phyloP scores from a whole-genome alignment of 2,888 invertebrate genomes.

The Eupithecia tripunctaria region DNA sequence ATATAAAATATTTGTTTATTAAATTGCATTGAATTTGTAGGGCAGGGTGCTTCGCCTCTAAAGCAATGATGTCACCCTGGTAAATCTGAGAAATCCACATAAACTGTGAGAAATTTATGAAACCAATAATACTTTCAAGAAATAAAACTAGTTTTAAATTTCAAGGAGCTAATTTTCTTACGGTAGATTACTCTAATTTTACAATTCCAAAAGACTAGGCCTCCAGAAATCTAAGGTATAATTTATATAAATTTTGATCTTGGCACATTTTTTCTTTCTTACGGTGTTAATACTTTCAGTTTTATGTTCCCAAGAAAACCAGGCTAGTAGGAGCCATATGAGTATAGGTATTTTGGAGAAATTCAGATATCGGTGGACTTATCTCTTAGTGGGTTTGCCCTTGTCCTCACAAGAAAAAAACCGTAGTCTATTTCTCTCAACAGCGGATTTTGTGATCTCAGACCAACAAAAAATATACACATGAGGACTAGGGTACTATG shows the following conservation, averaged over 20 bases:
- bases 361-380: not conserved
- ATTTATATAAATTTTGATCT: not conserved
- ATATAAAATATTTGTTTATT: too few species aligned
- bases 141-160: not conserved
- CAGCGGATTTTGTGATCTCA: not conserved
- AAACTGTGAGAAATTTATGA: not conserved
- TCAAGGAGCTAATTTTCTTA: not conserved
- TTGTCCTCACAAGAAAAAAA: not conserved
- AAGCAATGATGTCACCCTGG: not conserved
- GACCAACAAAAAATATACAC: too few species aligned
- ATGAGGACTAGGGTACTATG: conserved; percentile 12
- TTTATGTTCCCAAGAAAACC: not conserved
- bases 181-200: not conserved
- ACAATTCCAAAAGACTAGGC: not conserved
- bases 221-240: not conserved
- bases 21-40: not conserved
- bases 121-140: not conserved
- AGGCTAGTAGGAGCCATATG: not conserved
- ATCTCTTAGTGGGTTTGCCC: not conserved
- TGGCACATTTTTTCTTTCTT: not conserved
- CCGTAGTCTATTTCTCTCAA: conserved; percentile 7
- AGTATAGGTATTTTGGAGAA: not conserved
- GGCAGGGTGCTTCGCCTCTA: not conserved
- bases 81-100: not conserved
- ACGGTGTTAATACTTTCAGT: not conserved